Evolutionary conservation across 2,888 invertebrate species (phyloP), one percentile per base, ranked within the genome.

Genomic region (Diachrysia chrysitis): DNA sequence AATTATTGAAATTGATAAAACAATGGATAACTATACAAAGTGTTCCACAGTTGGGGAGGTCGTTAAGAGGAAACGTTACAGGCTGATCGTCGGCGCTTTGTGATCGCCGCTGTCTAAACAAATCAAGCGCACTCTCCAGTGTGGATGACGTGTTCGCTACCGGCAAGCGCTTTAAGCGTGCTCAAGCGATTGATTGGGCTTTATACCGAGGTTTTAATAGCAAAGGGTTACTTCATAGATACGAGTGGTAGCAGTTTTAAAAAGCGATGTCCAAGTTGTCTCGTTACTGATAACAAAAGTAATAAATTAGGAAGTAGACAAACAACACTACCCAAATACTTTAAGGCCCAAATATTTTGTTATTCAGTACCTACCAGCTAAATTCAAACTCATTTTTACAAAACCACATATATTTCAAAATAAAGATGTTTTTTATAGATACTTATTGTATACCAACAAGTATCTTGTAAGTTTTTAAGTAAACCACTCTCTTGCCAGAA

Each of bases 1-100:
- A 95, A 95, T 95, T 93, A 95, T 92, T 91, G 91, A 94, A 89
- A 95, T 95, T 95, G 94, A 95, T 95, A 94, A 91, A 93, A 95
- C 95, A 95, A 94, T 91, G 90, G 89, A 88, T 90, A 87, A 87
- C 87, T 89, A 92, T 91, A 91, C 92, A 93, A 91, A 93, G 92
- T 91, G 91, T 86, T 88, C 85, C 89, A 90, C 94, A 94, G 93
- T 94, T 94, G 94, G 94, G 88, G 82, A 82, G 93, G 88, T 92
- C 93, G 92, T 95, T 93, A 95, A 95, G 90, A 88, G 87, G 95
- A 95, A 83, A 89, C 81, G 91, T 92, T 92, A 90, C 95, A 95
- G 91, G 87, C 92, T 83, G 90, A 87, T 84, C 79, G 72, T 64
- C 69, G 81, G 66, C 70, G 89, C 94, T 93, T 92, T 94, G 93